Conservation (phyloP, 2,888 invertebrate genomes). For the Esperia sulphurella region DNA sequence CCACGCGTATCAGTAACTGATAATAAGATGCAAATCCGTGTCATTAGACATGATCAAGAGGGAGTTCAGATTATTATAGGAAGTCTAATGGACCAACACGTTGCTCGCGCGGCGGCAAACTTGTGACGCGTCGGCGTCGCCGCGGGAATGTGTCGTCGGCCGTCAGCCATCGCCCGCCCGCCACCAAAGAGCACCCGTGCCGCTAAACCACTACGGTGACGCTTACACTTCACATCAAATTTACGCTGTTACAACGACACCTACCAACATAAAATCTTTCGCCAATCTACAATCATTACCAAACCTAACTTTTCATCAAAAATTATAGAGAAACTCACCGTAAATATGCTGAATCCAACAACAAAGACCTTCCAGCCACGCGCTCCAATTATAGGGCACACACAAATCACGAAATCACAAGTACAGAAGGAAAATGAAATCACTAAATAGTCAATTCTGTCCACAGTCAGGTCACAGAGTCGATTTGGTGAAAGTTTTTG, state of each 20-base stretch:
- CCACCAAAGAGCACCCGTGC: constrained; percentile 35
- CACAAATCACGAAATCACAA: constrained; percentile 76
- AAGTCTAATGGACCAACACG: constrained; percentile 51
- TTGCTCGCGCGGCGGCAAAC: constrained; percentile 48
- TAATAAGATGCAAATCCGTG: constrained; percentile 1
- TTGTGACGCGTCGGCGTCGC: constrained; percentile 67
- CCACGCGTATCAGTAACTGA: constrained; percentile 6
- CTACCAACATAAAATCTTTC: constrained; percentile 20
- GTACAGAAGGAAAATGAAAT: constrained; percentile 49
- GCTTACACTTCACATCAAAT: constrained; percentile 47
- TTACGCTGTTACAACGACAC: constrained; percentile 21
- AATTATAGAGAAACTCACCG: constrained; percentile 59
- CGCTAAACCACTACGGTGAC: constrained; percentile 53
- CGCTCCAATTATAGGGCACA: constrained; percentile 76
- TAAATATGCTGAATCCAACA: constrained; percentile 73
- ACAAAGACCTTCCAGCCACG: constrained; percentile 79
- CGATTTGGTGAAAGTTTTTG: constrained; percentile 57
- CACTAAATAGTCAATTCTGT: constrained; percentile 56
- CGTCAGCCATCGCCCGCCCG: constrained; percentile 44
- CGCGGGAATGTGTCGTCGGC: constrained; percentile 57
- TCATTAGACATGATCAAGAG: constrained; percentile 2
- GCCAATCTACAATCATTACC: constrained; percentile 15
- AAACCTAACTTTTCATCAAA: constrained; percentile 28
- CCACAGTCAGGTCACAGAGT: constrained; percentile 52
- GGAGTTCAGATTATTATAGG: constrained; percentile 46